phyloP scores from a whole-genome alignment of 2,888 invertebrate genomes.

The Andrena dorsata region DNA sequence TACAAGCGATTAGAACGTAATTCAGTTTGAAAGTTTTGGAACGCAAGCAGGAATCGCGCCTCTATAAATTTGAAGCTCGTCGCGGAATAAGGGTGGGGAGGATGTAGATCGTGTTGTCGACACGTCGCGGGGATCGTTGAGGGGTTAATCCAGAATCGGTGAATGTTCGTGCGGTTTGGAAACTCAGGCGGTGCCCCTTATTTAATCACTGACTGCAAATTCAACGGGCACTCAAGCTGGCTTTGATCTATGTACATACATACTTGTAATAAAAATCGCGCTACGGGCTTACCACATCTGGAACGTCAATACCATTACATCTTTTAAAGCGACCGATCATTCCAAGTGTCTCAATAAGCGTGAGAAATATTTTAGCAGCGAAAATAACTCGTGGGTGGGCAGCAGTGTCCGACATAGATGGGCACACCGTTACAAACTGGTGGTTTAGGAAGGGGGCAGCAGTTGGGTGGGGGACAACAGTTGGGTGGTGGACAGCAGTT shows the following conservation, averaged over 20 bases:
- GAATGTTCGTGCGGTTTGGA: constrained; percentile 15
- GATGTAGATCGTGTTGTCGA: constrained; percentile 10
- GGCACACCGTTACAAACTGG: constrained; percentile 11
- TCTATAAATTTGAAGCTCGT: constrained; percentile 22
- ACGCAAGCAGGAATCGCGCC: constrained; percentile 13
- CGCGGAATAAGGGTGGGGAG: constrained; percentile 2
- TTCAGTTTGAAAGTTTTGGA: constrained; percentile 9
- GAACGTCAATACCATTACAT: no score
- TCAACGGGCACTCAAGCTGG: background rate
- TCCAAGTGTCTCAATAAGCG: no score
- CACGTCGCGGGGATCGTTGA: constrained; percentile 10
- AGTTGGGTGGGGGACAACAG: no score
- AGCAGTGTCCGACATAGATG: constrained; percentile 12
- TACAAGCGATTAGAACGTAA: constrained; percentile 5
- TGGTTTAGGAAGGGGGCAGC: background rate
- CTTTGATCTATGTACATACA: background rate
- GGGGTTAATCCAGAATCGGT: constrained; percentile 30
- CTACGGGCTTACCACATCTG: no score
- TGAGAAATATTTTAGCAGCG: background rate
- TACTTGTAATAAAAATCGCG: no score
- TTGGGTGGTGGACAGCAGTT: no score
- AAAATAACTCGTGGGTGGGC: background rate
- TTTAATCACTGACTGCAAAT: constrained; percentile 9
- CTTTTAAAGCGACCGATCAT: no score
- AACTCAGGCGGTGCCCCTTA: background rate